Percentiles rank a stretch among this genome's conserved stretches.
These are phyloP conservation scores for Ellobium chinense DNA, from an alignment of 2,888 invertebrate species.

Conservation along the genomic window DNA sequence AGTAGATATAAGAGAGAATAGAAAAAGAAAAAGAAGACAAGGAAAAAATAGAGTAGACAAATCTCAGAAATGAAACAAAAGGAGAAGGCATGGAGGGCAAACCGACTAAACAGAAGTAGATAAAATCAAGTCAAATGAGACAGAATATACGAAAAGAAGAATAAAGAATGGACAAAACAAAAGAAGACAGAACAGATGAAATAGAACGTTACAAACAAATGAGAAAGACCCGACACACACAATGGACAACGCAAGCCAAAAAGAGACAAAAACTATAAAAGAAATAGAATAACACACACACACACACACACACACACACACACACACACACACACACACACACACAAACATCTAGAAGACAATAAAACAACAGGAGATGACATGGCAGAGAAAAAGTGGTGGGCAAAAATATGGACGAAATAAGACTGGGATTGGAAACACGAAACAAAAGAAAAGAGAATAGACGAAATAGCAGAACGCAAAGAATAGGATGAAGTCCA, in stretches of 20 bases:
- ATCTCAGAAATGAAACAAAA: constrained; percentile 1
- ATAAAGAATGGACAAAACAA: background rate
- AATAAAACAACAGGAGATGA: background rate
- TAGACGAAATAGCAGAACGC: too few relatives aligned
- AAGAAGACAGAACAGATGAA: too few relatives aligned
- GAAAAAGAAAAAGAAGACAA: background rate
- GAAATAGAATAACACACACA: too few relatives aligned
- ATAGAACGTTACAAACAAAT: too few relatives aligned
- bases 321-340: background rate
- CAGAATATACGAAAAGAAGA: background rate
- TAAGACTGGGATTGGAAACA: too few relatives aligned
- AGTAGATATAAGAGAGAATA: background rate
- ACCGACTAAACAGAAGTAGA: background rate
- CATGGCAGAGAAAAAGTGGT: background rate
- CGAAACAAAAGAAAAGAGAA: too few relatives aligned
- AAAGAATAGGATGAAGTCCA: too few relatives aligned
- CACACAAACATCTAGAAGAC: background rate
- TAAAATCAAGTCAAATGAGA: background rate
- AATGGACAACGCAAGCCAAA: background rate
- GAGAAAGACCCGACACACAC: too few relatives aligned
- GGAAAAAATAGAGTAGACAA: constrained; percentile 47
- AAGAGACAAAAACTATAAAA: background rate
- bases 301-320: background rate
- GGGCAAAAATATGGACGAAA: too few relatives aligned
- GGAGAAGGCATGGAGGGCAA: background rate